These are phyloP conservation scores for Arrhopalites spinosus DNA, from an alignment of 2,888 invertebrate species.

Conservation along the genomic window DNA sequence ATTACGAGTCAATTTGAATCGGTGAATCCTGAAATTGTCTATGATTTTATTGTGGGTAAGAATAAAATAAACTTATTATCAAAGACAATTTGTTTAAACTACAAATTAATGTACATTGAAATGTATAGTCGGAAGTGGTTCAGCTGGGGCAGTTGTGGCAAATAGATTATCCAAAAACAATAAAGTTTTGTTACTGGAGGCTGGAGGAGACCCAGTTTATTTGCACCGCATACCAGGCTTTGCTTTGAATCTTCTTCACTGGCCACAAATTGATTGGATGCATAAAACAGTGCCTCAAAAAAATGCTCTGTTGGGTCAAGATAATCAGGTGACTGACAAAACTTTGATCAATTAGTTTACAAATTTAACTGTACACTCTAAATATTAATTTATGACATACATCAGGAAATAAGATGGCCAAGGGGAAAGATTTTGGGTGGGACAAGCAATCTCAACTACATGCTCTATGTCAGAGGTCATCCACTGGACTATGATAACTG, in stretches of 20 bases:
- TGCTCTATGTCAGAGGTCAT: constrained; percentile 37
- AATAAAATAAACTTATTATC: too few species aligned
- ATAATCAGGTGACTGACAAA: not conserved
- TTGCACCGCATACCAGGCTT: constrained; percentile 44
- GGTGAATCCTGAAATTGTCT: too few species aligned
- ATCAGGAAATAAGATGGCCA: constrained; percentile 14
- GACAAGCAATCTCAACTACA: constrained; percentile 40
- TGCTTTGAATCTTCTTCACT: constrained; percentile 66
- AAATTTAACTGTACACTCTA: not conserved
- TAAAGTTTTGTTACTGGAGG: constrained; percentile 70
- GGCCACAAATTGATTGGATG: constrained; percentile 72
- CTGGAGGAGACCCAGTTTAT: constrained; percentile 65
- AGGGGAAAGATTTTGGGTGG: constrained; percentile 31
- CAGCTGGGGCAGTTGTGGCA: constrained; percentile 67
- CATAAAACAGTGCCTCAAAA: constrained; percentile 70
- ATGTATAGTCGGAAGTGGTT: too few species aligned
- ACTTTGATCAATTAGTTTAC: not conserved
- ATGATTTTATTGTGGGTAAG: too few species aligned
- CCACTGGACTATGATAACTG: too few species aligned
- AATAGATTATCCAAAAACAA: constrained; percentile 63
- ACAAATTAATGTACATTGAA: too few species aligned
- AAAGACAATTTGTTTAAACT: too few species aligned
- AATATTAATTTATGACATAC: not conserved
- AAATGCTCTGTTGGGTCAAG: constrained; percentile 63
- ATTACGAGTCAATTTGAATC: too few species aligned